These are phyloP conservation scores for Lutjanus erythropterus DNA, from an alignment of 2,113 vertebrate species.

Conservation along the genomic window DNA sequence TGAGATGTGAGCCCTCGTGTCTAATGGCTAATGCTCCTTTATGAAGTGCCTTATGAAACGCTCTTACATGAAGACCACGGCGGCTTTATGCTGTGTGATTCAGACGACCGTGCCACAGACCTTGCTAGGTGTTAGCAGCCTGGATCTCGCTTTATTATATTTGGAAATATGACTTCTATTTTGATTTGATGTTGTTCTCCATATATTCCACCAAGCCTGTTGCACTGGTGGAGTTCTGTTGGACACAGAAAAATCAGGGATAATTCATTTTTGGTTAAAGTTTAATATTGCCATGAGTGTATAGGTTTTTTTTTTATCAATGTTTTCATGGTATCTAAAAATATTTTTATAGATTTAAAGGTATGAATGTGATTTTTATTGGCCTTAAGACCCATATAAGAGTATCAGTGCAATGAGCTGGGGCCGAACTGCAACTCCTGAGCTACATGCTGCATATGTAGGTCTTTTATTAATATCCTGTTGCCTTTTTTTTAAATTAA, in stretches of 20 bases:
- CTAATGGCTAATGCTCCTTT: conserved; percentile 97
- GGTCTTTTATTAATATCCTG: conserved; percentile 23
- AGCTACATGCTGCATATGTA: background rate
- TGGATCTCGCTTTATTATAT: conserved; percentile 95
- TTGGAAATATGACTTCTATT: conserved; percentile 91
- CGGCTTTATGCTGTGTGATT: conserved; percentile 89
- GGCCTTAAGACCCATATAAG: background rate
- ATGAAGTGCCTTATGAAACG: conserved; percentile 88
- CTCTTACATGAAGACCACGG: conserved; percentile 86
- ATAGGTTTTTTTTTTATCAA: background rate
- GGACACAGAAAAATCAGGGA: conserved; percentile 24
- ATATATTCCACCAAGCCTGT: conserved; percentile 78
- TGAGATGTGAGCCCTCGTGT: conserved; percentile 92
- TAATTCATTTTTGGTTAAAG: conserved; percentile 5
- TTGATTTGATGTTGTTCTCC: conserved; percentile 91
- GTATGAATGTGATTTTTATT: background rate
- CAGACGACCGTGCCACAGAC: conserved; percentile 89
- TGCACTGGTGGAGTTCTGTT: conserved; percentile 46
- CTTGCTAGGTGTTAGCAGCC: conserved; percentile 89
- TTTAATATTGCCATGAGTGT: conserved; percentile 14
- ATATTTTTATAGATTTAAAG: conserved; percentile 6
- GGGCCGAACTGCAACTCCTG: background rate
- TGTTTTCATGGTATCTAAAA: background rate
- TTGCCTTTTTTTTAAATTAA: conserved; percentile 1
- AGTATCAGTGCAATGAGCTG: conserved; percentile 7